These are phyloP conservation scores for Altica lythri DNA, from an alignment of 2,888 invertebrate species.

Conservation along the genomic window DNA sequence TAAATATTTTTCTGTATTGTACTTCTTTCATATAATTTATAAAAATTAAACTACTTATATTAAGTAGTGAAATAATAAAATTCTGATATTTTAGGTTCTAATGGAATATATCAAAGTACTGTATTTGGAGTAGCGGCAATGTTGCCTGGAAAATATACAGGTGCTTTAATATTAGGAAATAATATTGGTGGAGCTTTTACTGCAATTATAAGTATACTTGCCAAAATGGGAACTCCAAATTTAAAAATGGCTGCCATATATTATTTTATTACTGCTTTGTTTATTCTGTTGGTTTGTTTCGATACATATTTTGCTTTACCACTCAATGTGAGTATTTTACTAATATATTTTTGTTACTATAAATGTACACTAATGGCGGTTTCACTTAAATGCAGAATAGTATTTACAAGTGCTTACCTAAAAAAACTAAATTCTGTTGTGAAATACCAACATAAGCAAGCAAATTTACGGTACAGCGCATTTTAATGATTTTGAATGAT, in stretches of 20 bases:
- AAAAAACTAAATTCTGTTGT: too few relatives aligned
- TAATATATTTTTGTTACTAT: too few relatives aligned
- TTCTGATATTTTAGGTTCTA: slow-evolving; percentile 80
- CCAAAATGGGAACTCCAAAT: slow-evolving; percentile 70
- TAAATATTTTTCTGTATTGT: too few relatives aligned
- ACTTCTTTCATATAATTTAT: too few relatives aligned
- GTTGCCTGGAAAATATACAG: slow-evolving; percentile 89
- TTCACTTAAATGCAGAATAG: too few relatives aligned
- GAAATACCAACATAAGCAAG: too few relatives aligned
- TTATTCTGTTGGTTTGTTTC: slow-evolving; percentile 88
- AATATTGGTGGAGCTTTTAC: slow-evolving; percentile 91
- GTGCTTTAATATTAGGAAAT: slow-evolving; percentile 91
- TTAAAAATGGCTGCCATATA: slow-evolving; percentile 89
- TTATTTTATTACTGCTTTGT: slow-evolving; percentile 94
- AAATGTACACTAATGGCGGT: too few relatives aligned
- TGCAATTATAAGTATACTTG: slow-evolving; percentile 74
- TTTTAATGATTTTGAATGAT: too few relatives aligned
- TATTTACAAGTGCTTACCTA: too few relatives aligned
- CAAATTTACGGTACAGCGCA: too few relatives aligned
- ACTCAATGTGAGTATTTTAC: slow-evolving; percentile 78
- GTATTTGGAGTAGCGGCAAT: slow-evolving; percentile 95
- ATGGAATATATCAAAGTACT: slow-evolving; percentile 97
- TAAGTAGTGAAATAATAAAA: too few relatives aligned
- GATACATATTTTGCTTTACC: slow-evolving; percentile 96
- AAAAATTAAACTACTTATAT: too few relatives aligned